Conservation (phyloP, 2,113 vertebrate species). For the Salvelinus alpinus region DNA sequence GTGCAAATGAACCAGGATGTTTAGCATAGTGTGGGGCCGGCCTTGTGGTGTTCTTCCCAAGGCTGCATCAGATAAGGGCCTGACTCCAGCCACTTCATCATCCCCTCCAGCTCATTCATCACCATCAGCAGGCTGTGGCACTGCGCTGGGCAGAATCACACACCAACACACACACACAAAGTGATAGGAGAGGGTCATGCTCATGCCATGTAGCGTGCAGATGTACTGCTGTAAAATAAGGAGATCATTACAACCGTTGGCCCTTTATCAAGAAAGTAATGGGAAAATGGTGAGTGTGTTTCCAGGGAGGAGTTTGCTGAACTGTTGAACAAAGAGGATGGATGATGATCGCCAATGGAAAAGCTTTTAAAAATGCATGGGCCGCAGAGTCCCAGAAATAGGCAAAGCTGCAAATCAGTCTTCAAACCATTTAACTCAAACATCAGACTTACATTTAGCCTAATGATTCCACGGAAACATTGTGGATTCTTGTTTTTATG, state of each 20-base stretch:
- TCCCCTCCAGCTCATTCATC: slow-evolving; percentile 35
- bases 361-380: neutral
- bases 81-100: slow-evolving; percentile 37
- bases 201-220: neutral
- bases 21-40: neutral
- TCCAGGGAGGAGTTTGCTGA: too few species aligned
- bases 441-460: neutral
- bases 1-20: neutral
- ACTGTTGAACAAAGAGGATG: slow-evolving; percentile 1
- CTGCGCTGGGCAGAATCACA: neutral
- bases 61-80: slow-evolving; percentile 49
- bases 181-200: neutral
- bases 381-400: neutral
- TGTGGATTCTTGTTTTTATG: too few species aligned
- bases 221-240: neutral
- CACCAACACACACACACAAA: neutral
- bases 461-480: too few species aligned
- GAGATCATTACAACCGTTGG: neutral
- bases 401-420: neutral
- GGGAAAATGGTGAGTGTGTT: neutral
- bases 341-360: neutral
- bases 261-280: neutral
- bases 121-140: neutral
- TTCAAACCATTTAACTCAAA: neutral
- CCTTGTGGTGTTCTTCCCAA: slow-evolving; percentile 4